Conservation (phyloP, 2,113 vertebrate genomes). For the Callocephalon fimbriatum region DNA sequence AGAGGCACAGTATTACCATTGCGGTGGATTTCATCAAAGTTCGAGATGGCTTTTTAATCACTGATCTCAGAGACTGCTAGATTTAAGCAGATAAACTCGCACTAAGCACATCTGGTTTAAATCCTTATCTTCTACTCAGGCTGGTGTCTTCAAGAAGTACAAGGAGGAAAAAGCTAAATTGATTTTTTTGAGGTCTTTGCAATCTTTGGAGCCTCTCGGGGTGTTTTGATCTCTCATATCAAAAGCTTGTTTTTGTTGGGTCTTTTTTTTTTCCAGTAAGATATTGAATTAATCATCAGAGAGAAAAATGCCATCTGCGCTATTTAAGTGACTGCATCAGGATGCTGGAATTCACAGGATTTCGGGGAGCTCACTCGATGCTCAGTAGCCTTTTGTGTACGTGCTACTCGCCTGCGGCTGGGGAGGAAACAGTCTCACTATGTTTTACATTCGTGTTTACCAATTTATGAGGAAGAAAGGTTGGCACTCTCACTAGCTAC, state of each 20-base stretch:
- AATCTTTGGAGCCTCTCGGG: conserved; percentile 78
- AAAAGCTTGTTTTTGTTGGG: conserved; percentile 72
- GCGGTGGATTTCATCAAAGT: conserved; percentile 87
- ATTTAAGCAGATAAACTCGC: conserved; percentile 90
- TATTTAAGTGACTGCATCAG: conserved; percentile 67
- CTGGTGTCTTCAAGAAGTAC: conserved; percentile 91
- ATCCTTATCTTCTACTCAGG: conserved; percentile 90
- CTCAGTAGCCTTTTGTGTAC: conserved; percentile 21
- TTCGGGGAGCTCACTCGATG: background rate
- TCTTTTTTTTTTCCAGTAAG: conserved; percentile 50
- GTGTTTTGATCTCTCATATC: conserved; percentile 82
- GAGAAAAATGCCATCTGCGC: conserved; percentile 74
- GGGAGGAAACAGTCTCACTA: conserved; percentile 23
- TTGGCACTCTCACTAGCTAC: background rate
- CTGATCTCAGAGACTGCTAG: conserved; percentile 85
- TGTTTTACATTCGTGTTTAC: conserved; percentile 22
- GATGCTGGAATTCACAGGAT: conserved; percentile 45
- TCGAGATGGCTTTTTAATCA: conserved; percentile 96
- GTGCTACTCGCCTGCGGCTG: conserved; percentile 18
- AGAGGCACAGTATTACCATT: conserved; percentile 76
- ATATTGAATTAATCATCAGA: conserved; percentile 77
- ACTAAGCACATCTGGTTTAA: conserved; percentile 98
- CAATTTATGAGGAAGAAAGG: background rate
- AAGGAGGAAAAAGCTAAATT: conserved; percentile 83
- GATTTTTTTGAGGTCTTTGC: conserved; percentile 83